Conservation (phyloP, 2,797 vertebrate genomes). For the Melopsittacus undulatus region DNA sequence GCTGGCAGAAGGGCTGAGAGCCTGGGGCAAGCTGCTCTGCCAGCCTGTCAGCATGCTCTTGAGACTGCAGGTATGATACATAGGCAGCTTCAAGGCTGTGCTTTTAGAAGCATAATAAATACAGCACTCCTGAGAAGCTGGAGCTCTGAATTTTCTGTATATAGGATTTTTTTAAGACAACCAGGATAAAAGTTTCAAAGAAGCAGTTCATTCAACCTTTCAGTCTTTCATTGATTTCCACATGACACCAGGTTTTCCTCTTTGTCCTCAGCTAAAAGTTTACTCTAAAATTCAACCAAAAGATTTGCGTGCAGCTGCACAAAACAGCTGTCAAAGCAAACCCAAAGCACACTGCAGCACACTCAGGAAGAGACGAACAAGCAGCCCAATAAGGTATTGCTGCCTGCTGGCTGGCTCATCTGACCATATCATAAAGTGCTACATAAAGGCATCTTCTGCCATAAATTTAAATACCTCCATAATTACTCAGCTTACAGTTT, state of each 20-base stretch:
- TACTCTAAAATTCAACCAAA: accelerated
- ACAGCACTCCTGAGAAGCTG: neutral
- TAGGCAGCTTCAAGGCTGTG: too few relatives aligned
- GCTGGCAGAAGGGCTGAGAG: neutral
- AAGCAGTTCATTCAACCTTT: neutral
- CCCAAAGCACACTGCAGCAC: neutral
- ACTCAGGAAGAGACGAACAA: neutral
- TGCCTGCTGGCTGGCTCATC: neutral
- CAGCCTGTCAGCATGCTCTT: neutral
- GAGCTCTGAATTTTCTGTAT: neutral
- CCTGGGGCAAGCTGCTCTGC: accelerated
- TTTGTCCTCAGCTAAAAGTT: neutral
- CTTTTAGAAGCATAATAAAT: neutral
- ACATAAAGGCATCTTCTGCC: neutral
- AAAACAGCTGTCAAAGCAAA: neutral
- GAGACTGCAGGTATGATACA: neutral
- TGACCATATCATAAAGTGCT: neutral
- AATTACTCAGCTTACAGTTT: neutral
- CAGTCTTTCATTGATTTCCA: neutral
- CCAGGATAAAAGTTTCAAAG: neutral
- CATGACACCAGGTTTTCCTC: neutral
- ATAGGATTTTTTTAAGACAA: accelerated
- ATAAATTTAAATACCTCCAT: neutral
- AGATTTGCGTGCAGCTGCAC: neutral
- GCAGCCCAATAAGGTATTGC: neutral